These are phyloP conservation scores for Cacoxenus indagator DNA, from an alignment of 2,888 invertebrate species.

Conservation along the genomic window DNA sequence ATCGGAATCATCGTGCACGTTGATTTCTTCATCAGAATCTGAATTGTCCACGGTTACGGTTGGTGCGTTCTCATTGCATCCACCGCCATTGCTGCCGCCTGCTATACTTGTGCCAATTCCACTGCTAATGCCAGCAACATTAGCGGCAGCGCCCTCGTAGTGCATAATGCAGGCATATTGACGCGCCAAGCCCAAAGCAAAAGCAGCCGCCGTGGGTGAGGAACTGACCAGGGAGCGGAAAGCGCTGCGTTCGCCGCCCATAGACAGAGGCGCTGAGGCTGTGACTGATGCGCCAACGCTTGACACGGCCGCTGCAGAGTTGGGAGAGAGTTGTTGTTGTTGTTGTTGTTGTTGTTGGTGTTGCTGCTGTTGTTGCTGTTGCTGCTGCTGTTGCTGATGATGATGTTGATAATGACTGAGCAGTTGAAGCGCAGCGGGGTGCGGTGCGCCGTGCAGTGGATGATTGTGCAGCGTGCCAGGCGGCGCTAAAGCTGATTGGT, in stretches of 20 bases:
- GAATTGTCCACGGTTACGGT: conserved; percentile 66
- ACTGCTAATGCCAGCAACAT: conserved; percentile 42
- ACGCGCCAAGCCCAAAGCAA: conserved; percentile 68
- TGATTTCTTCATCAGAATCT: conserved; percentile 81
- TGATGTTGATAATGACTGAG: conserved; percentile 59
- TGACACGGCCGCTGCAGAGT: conserved; percentile 46
- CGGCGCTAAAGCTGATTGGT: conserved; percentile 17
- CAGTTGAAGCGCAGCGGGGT: conserved; percentile 60
- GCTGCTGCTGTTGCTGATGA: conserved; percentile 60
- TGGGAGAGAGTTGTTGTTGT: conserved; percentile 46
- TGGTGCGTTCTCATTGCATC: conserved; percentile 27
- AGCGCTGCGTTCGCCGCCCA: conserved; percentile 93
- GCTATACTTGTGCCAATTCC: conserved; percentile 8
- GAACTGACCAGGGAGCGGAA: conserved; percentile 82
- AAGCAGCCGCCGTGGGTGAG: conserved; percentile 75
- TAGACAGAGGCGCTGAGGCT: conserved; percentile 71
- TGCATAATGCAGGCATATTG: conserved; percentile 67
- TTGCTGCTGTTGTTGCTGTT: conserved; percentile 69
- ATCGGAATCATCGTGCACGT: conserved; percentile 80
- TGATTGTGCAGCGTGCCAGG: conserved; percentile 7
- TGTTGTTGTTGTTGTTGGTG: conserved; percentile 69
- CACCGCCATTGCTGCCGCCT: conserved; percentile 32
- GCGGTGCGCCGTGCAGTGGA: conserved; percentile 45
- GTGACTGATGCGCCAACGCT: conserved; percentile 48
- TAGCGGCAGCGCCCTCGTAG: conserved; percentile 63